phyloP scores from a whole-genome alignment of 2,797 vertebrate genomes.

The Pangasius krempfi region DNA sequence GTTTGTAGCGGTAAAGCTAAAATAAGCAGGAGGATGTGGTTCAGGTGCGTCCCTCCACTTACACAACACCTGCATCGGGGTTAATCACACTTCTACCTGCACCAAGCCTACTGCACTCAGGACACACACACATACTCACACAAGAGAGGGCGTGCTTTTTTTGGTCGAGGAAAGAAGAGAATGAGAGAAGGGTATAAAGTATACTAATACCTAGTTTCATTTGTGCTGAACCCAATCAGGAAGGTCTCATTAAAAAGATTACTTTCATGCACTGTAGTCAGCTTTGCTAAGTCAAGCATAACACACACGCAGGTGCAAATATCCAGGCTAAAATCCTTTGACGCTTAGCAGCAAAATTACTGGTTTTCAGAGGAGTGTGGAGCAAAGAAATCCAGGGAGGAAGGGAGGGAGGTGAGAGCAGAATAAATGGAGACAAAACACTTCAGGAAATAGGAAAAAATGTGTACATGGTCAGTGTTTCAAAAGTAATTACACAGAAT shows the following conservation, averaged over 20 bases:
- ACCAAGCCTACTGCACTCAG: conserved; percentile 42
- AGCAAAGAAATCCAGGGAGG: not conserved
- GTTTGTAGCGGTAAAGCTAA: conserved; percentile 65
- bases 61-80: conserved; percentile 73
- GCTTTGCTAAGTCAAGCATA: conserved; percentile 1
- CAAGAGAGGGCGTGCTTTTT: conserved; percentile 18
- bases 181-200: conserved; percentile 16
- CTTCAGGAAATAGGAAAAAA: not conserved
- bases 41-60: conserved; percentile 68
- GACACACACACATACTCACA: conserved; percentile 20
- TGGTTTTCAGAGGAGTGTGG: not conserved
- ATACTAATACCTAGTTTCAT: conserved; percentile 20
- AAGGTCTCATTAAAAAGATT: conserved; percentile 21
- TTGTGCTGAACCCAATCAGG: conserved; percentile 3
- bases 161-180: conserved; percentile 7
- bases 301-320: not conserved
- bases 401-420: not conserved
- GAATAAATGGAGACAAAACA: not conserved
- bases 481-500: not conserved
- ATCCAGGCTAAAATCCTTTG: not conserved
- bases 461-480: not conserved
- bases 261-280: not conserved
- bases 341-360: not conserved
- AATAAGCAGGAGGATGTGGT: conserved; percentile 62
- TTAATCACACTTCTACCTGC: conserved; percentile 69